Conservation (phyloP, 35 echinoderm and acorn worm species). For the Patiria miniata region DNA sequence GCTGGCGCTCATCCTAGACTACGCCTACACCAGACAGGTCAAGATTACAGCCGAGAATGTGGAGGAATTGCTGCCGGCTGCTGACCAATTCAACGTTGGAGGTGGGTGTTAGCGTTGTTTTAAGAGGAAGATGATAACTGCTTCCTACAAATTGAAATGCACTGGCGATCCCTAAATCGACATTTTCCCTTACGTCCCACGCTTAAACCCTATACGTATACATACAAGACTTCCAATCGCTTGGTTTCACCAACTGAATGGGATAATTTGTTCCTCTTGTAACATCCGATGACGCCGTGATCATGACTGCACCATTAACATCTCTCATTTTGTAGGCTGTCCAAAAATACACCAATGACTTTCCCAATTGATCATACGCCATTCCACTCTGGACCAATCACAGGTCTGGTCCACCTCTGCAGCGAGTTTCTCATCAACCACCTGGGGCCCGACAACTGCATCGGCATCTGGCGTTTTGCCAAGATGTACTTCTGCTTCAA, state of each 20-base stretch:
- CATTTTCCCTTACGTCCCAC: too few relatives aligned
- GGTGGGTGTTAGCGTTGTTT: constrained; percentile 52
- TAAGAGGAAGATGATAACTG: too few relatives aligned
- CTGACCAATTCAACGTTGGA: constrained; percentile 92
- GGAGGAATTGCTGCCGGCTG: constrained; percentile 68
- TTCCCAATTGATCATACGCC: not conserved
- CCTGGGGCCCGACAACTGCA: constrained; percentile 70
- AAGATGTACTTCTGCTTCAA: constrained; percentile 82
- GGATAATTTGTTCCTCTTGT: too few relatives aligned
- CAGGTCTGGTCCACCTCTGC: constrained; percentile 81
- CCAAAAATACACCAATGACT: too few relatives aligned
- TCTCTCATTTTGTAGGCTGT: too few relatives aligned
- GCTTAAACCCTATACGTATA: too few relatives aligned
- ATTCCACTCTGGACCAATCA: not conserved
- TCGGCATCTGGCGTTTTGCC: constrained; percentile 90
- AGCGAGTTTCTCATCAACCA: constrained; percentile 64
- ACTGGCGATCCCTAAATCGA: too few relatives aligned
- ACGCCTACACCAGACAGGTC: constrained; percentile 81
- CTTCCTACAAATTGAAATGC: too few relatives aligned
- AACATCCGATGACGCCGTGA: too few relatives aligned
- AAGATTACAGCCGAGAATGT: constrained; percentile 86
- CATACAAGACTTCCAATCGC: too few relatives aligned
- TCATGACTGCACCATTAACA: too few relatives aligned
- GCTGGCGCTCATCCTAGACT: constrained; percentile 79
- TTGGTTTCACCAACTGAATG: too few relatives aligned